These are phyloP conservation scores for Perizoma affinitatum DNA, from an alignment of 2,888 invertebrate genomes.

Conservation along the genomic window DNA sequence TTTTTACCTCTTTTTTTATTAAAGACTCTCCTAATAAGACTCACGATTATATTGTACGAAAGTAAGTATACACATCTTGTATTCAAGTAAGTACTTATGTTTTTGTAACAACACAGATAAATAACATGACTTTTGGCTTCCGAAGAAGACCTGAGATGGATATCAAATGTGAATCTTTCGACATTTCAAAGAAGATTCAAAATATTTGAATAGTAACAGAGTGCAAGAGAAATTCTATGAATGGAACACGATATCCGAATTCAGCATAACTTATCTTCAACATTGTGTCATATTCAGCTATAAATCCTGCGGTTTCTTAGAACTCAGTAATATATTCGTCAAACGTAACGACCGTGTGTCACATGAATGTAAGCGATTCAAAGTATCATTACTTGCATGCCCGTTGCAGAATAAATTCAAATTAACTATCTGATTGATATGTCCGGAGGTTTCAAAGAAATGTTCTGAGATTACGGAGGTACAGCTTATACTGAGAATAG, in stretches of 20 bases:
- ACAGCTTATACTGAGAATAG: neutral
- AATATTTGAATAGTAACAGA: conserved; percentile 16
- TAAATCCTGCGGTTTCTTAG: conserved; percentile 38
- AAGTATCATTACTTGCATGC: conserved; percentile 52
- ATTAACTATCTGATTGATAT: conserved; percentile 63
- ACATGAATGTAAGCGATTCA: conserved; percentile 39
- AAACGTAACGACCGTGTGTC: conserved; percentile 42
- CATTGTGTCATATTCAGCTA: conserved; percentile 37
- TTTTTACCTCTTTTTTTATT: no score
- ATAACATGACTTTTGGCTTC: no score
- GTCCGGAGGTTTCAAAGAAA: conserved; percentile 46
- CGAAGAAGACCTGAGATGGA: neutral
- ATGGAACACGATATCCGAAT: conserved; percentile 28
- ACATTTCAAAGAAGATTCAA: conserved; percentile 5
- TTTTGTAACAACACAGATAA: no score
- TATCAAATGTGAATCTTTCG: conserved; percentile 7
- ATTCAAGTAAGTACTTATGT: no score
- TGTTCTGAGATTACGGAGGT: conserved; percentile 27
- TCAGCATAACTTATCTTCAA: conserved; percentile 31
- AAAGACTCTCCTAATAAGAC: no score
- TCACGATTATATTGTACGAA: no score
- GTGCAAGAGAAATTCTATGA: conserved; percentile 18
- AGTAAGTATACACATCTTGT: no score
- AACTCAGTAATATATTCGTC: conserved; percentile 41
- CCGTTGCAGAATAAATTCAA: conserved; percentile 69